These are phyloP conservation scores for Crocallis elinguaria DNA, from an alignment of 2,888 invertebrate species.

Conservation along the genomic window DNA sequence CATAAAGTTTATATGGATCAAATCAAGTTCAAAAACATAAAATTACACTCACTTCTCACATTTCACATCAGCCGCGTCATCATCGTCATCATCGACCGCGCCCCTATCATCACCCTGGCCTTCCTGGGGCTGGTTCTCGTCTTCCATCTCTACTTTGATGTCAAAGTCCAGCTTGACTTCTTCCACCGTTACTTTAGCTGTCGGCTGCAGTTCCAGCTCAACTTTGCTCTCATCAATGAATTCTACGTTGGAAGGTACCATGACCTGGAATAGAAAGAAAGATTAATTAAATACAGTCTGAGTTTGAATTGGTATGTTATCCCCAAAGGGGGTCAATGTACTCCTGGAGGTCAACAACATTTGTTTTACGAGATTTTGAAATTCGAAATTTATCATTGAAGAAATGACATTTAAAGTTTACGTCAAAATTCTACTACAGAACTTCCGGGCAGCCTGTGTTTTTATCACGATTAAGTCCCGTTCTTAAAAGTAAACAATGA, in stretches of 20 bases:
- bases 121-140: constrained; percentile 27
- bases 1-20: too few relatives aligned
- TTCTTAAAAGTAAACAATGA: too few relatives aligned
- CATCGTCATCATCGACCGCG: background rate
- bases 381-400: too few relatives aligned
- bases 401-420: too few relatives aligned
- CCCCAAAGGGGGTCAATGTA: too few relatives aligned
- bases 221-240: constrained; percentile 4
- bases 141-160: constrained; percentile 28
- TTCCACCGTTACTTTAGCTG: background rate
- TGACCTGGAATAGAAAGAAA: background rate
- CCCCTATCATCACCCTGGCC: constrained; percentile 25
- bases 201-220: background rate
- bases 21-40: too few relatives aligned
- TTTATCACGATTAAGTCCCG: too few relatives aligned
- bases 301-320: too few relatives aligned
- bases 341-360: too few relatives aligned
- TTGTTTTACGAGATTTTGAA: too few relatives aligned
- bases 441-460: too few relatives aligned
- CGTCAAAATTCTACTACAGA: too few relatives aligned
- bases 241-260: background rate
- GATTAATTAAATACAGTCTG: background rate
- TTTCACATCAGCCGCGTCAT: background rate
- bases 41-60: background rate
- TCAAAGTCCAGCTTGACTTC: constrained; percentile 17